Percentiles rank a stretch among this genome's conserved stretches.
Conservation (phyloP, 1,140 invertebrate genomes). For the Trinorchestia longiramus region DNA sequence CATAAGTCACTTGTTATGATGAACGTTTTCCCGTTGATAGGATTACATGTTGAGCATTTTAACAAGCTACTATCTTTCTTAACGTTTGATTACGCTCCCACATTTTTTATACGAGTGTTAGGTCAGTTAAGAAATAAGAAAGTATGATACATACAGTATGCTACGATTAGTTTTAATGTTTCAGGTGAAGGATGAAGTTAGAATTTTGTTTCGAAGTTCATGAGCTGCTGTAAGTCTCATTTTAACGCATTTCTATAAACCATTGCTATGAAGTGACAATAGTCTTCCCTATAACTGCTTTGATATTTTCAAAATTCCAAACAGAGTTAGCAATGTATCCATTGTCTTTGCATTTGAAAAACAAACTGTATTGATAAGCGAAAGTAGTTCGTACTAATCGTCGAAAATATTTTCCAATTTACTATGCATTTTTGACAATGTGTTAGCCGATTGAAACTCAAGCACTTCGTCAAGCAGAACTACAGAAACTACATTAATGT, state of each 20-base stretch:
- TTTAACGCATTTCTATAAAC: not conserved
- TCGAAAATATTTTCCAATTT: not conserved
- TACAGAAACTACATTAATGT: not conserved
- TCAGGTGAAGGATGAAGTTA: not conserved
- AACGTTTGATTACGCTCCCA: no score
- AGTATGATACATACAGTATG: not conserved
- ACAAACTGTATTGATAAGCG: not conserved
- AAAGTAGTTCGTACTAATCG: no score
- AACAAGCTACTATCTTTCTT: no score
- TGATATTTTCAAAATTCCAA: not conserved
- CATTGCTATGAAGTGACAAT: not conserved
- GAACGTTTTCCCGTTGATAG: no score
- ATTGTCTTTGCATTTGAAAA: not conserved
- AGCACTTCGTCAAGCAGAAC: not conserved
- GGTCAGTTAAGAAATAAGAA: no score
- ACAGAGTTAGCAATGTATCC: not conserved
- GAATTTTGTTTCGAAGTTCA: not conserved
- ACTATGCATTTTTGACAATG: not conserved
- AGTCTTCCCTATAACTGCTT: not conserved
- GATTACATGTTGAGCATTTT: no score
- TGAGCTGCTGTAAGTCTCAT: not conserved
- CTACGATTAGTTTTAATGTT: not conserved
- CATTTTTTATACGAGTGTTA: no score
- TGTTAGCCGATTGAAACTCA: not conserved
- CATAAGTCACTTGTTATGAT: no score